Conservation (phyloP, 2,113 vertebrate species). For the Gnathonemus longibarbis region DNA sequence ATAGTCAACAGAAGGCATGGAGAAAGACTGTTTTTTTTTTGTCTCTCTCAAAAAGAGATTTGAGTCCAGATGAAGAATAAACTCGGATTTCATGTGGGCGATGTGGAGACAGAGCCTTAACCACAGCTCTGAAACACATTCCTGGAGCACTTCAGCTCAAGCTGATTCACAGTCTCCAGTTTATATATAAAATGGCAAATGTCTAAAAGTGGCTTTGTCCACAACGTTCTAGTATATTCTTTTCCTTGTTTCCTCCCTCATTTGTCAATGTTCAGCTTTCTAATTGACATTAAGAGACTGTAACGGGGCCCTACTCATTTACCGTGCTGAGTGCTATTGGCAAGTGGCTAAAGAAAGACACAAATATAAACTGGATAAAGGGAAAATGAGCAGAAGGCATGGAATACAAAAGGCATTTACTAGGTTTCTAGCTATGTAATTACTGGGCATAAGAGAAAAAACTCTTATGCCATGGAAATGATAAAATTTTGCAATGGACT, state of each 20-base stretch:
- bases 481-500: not conserved
- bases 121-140: conserved; percentile 7
- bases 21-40: not conserved
- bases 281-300: not conserved
- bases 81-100: conserved; percentile 11
- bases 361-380: not conserved
- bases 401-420: not conserved
- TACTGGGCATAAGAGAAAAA: not conserved
- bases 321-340: not conserved
- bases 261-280: not conserved
- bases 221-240: not conserved
- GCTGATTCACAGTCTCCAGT: conserved; percentile 13
- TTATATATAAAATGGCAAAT: not conserved
- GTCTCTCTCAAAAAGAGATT: not conserved
- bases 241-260: not conserved
- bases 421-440: not conserved
- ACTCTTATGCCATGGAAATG: not conserved
- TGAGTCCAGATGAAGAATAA: conserved; percentile 1
- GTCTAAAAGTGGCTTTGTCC: not conserved
- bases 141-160: not conserved
- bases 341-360: not conserved
- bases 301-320: not conserved
- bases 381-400: not conserved
- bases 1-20: not conserved
- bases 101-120: not conserved